These are phyloP conservation scores for Protaetia brevitarsis DNA, from an alignment of 1,140 invertebrate species.

Conservation along the genomic window DNA sequence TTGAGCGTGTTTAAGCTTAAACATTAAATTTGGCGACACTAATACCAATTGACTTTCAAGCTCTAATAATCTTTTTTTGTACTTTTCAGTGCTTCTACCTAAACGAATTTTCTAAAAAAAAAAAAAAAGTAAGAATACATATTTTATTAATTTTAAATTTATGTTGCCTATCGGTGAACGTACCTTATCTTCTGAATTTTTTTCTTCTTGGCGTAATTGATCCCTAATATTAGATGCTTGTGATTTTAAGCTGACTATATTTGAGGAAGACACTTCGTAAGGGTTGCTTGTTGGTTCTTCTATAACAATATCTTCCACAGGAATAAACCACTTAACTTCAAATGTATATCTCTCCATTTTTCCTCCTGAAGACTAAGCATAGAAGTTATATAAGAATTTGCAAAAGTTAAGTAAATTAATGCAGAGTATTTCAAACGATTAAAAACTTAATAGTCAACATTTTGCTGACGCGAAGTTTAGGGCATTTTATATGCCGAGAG, in stretches of 20 bases:
- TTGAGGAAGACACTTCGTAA: conserved; percentile 70
- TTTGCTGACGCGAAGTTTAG: too few relatives aligned
- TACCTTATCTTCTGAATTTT: conserved; percentile 61
- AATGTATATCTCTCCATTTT: conserved; percentile 82
- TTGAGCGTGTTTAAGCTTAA: conserved; percentile 68
- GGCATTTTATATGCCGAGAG: too few relatives aligned
- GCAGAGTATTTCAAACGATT: too few relatives aligned
- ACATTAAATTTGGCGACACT: conserved; percentile 83
- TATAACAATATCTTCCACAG: conserved; percentile 72
- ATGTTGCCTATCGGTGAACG: neutral
- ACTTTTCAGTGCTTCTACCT: conserved; percentile 75
- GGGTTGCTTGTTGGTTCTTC: conserved; percentile 67
- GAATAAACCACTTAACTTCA: conserved; percentile 90
- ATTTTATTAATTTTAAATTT: neutral
- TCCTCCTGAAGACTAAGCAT: conserved; percentile 45
- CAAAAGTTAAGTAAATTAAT: too few relatives aligned
- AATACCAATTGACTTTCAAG: conserved; percentile 85
- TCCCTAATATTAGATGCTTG: conserved; percentile 83
- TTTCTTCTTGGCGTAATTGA: conserved; percentile 75
- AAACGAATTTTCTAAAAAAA: conserved; percentile 56
- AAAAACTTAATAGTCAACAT: too few relatives aligned
- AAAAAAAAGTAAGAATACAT: neutral
- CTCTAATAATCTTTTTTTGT: conserved; percentile 83
- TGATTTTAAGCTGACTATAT: conserved; percentile 80
- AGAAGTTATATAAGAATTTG: too few relatives aligned